Evolutionary conservation across 2,113 vertebrate genomes (phyloP).

Genomic region (Anguilla rostrata): DNA sequence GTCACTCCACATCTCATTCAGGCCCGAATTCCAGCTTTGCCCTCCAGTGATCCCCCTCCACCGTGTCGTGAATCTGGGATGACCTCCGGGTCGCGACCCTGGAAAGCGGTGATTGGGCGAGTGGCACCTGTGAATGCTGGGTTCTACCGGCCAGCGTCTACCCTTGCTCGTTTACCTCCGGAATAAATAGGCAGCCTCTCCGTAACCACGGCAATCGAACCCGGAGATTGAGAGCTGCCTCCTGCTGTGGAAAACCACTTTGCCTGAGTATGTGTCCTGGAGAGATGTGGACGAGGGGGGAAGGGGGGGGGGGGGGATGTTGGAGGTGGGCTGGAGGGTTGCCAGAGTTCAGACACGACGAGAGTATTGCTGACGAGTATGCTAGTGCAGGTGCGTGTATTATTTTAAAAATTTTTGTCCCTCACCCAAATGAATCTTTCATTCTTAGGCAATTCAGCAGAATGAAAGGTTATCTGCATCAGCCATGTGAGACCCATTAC

Average conservation of each 20-base stretch:
- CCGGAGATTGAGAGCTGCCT: not conserved
- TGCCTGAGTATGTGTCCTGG: not conserved
- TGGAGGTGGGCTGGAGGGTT: not conserved
- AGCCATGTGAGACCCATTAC: no score
- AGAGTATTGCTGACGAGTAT: not conserved
- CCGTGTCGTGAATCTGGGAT: not conserved
- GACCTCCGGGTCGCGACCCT: not conserved
- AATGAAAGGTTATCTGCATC: not conserved
- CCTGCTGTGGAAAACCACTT: not conserved
- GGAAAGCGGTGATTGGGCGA: constrained; percentile 43
- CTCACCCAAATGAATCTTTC: not conserved
- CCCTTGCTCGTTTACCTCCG: not conserved
- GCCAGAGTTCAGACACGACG: not conserved
- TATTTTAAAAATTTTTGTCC: not conserved
- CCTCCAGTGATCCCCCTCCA: not conserved
- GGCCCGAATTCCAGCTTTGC: not conserved
- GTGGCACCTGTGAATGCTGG: not conserved
- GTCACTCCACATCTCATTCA: not conserved
- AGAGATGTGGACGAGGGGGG: not conserved
- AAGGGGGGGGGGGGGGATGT: no score
- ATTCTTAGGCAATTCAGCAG: no score
- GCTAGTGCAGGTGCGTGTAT: not conserved
- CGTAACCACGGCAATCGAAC: not conserved
- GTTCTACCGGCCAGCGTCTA: not conserved
- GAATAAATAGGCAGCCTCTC: not conserved